Evolutionary conservation across 2,113 vertebrate species (phyloP).

Genomic region (Nycticryphes semicollaris): DNA sequence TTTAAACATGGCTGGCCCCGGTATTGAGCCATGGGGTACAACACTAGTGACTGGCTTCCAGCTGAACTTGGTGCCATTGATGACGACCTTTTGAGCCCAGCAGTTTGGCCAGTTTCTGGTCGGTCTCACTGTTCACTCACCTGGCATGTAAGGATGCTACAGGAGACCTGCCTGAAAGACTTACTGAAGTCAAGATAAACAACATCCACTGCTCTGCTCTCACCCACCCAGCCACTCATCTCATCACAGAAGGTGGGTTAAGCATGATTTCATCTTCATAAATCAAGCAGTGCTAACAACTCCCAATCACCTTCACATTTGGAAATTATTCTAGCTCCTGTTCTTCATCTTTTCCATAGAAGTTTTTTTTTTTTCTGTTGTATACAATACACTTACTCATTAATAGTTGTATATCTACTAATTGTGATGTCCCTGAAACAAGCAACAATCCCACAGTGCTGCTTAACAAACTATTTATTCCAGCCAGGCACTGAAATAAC

Average conservation of each 20-base stretch:
- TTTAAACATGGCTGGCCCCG: not conserved
- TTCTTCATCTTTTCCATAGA: not conserved
- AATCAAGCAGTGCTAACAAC: not conserved
- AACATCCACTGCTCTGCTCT: not conserved
- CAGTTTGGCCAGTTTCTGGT: not conserved
- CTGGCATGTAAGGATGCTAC: accelerated
- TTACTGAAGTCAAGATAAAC: not conserved
- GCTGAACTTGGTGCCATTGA: not conserved
- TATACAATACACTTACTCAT: not conserved
- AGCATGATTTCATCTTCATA: not conserved
- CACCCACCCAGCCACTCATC: not conserved
- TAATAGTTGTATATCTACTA: not conserved
- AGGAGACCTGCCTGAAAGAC: accelerated
- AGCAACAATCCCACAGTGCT: not conserved
- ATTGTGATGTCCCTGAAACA: not conserved
- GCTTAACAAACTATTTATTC: slow-evolving; percentile 7
- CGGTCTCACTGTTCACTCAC: not conserved
- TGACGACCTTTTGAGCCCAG: not conserved
- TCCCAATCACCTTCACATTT: not conserved
- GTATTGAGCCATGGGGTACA: not conserved
- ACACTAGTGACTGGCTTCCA: not conserved
- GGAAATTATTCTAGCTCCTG: not conserved
- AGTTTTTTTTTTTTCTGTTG: not conserved
- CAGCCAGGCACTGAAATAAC: slow-evolving; percentile 31
- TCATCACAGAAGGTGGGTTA: not conserved